Conservation (phyloP, 2,888 invertebrate genomes). For the Argyresthia goedartella region DNA sequence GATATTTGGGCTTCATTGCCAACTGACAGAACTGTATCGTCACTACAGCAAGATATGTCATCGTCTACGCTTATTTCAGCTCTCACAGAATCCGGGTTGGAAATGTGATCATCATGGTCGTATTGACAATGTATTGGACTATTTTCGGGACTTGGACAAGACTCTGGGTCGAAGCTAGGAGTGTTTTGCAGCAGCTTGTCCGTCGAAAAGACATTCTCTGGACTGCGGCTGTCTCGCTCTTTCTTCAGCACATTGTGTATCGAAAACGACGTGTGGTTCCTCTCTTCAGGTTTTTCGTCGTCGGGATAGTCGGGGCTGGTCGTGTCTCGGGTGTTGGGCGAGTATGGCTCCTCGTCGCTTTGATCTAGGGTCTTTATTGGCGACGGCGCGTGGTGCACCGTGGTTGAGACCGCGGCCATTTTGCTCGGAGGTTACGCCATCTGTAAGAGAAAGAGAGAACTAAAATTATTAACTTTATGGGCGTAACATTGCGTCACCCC, state of each 20-base stretch:
- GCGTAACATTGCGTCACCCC: too few species aligned
- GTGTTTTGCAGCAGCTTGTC: conserved; percentile 59
- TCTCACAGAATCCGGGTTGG: conserved; percentile 21
- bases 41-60: conserved; percentile 78
- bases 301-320: conserved; percentile 52
- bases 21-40: conserved; percentile 85
- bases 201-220: conserved; percentile 62
- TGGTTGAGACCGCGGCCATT: conserved; percentile 63
- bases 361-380: conserved; percentile 56
- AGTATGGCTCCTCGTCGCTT: conserved; percentile 60
- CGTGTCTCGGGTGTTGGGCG: conserved; percentile 51
- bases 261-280: conserved; percentile 50
- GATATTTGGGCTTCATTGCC: conserved; percentile 79
- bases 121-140: conserved; percentile 28
- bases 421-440: conserved; percentile 47
- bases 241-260: conserved; percentile 65
- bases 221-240: conserved; percentile 55
- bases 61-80: conserved; percentile 62
- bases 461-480: neutral
- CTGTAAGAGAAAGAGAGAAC: conserved; percentile 25
- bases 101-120: conserved; percentile 37
- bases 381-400: conserved; percentile 50
- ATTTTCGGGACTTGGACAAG: neutral
- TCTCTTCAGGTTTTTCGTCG: conserved; percentile 45
- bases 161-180: conserved; percentile 44